phyloP scores from a whole-genome alignment of 2,888 invertebrate genomes.

The Crematogaster levior region DNA sequence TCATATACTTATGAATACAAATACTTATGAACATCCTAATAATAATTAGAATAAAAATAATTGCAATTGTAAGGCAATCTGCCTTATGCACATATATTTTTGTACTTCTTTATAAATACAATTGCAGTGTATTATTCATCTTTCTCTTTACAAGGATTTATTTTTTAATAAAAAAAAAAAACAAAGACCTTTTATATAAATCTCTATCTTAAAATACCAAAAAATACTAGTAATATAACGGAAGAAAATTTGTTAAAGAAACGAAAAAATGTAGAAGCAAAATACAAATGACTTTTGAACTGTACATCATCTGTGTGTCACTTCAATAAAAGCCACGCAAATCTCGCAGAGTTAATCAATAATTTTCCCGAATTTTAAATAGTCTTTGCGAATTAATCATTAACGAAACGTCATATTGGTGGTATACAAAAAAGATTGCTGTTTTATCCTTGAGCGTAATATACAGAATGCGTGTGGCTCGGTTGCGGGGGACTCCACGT shows the following conservation, averaged over 20 bases:
- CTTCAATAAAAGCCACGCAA: neutral
- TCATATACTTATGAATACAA: neutral
- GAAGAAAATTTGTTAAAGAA: neutral
- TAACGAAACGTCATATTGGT: slow-evolving; percentile 9
- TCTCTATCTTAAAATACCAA: neutral
- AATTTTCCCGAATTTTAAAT: neutral
- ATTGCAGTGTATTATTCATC: neutral
- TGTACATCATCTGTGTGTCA: neutral
- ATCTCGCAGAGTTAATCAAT: neutral
- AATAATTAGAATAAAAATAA: neutral
- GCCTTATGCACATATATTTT: neutral
- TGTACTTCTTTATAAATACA: neutral
- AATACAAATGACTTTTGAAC: neutral
- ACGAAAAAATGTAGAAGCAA: neutral
- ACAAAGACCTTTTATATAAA: neutral
- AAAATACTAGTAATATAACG: neutral
- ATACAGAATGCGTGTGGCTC: slow-evolving; percentile 58
- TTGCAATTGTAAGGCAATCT: neutral
- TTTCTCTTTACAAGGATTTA: neutral
- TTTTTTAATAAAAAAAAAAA: neutral
- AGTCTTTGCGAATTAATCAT: neutral
- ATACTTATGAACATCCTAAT: neutral
- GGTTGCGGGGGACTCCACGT: slow-evolving; percentile 48
- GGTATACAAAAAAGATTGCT: slow-evolving; percentile 46
- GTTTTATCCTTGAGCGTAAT: slow-evolving; percentile 62